A percentile compares a stretch with the other conserved stretches of the same genome.
Conservation (phyloP, 2,888 invertebrate genomes). For the Chrysopilus asiliformis region DNA sequence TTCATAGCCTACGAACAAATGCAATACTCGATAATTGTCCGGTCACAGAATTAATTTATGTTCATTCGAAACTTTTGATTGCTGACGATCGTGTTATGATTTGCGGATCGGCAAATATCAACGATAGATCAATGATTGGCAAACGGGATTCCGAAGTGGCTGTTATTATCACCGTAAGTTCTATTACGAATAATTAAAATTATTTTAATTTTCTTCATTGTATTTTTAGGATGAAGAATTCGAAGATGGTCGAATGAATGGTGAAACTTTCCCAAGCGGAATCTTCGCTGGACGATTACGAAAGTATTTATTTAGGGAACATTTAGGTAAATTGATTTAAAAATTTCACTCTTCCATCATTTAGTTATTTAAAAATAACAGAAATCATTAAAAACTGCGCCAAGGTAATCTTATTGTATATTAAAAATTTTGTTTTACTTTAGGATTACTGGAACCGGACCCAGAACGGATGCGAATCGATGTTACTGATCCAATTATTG, state of each 20-base stretch:
- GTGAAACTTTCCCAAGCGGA: slow-evolving; percentile 66
- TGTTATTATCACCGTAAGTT: slow-evolving; percentile 59
- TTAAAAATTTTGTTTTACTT: too few relatives aligned
- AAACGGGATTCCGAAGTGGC: slow-evolving; percentile 91
- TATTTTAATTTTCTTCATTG: slow-evolving; percentile 4
- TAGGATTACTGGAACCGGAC: slow-evolving; percentile 38
- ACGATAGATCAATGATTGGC: slow-evolving; percentile 89
- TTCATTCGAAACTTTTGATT: slow-evolving; percentile 93
- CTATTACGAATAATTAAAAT: background rate
- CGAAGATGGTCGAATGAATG: slow-evolving; percentile 71
- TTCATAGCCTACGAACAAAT: slow-evolving; percentile 80
- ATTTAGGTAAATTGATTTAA: slow-evolving; percentile 82
- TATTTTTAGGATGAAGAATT: slow-evolving; percentile 58
- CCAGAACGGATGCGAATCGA: slow-evolving; percentile 38
- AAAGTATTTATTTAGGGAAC: slow-evolving; percentile 79
- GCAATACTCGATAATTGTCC: slow-evolving; percentile 63
- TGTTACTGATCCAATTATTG: slow-evolving; percentile 66
- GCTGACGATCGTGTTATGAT: slow-evolving; percentile 84
- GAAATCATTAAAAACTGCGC: slow-evolving; percentile 18
- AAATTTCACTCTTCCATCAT: slow-evolving; percentile 23
- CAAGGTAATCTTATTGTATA: too few relatives aligned
- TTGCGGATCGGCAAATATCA: slow-evolving; percentile 96
- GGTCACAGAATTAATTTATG: slow-evolving; percentile 89
- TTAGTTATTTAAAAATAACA: slow-evolving; percentile 30
- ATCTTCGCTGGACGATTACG: slow-evolving; percentile 75